Evolutionary conservation across 2,797 vertebrate genomes (phyloP), one percentile per base, ranked within the genome.

Genomic region (Poecile montanus): DNA sequence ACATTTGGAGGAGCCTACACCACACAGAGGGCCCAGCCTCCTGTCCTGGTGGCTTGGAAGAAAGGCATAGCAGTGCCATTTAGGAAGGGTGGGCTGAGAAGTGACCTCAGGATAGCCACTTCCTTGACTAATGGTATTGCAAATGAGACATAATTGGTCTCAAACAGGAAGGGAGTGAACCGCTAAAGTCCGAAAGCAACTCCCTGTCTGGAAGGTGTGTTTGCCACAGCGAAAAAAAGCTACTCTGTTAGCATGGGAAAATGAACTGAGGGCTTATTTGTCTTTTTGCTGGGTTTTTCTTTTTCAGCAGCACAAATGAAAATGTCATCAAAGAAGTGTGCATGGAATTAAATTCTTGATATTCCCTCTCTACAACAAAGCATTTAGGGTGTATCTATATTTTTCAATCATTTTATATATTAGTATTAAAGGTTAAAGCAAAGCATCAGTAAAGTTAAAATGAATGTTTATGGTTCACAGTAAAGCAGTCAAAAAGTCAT

Each of bases 131-230:
- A 89, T 76, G 81, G 91, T n/a, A 71, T 88, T 91, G 94, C 91
- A 94, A 96, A 94, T 92, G 91, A 94, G 92, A 93, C 36, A 40
- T 88, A 94, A 95, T 93, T 92, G 93, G 88, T 91, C 90, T 96
- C 80, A 78, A 91, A 95, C 93, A 96, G 96, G 94, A 94, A 96
- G 87, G 88, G 94, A 94, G 86, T 88, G 63, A 96, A 95, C 93
- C 91, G 8, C 91, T 86, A 9, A 93, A 94, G 91, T 91, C 88
- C 80, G 3, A 95, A 86, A 95, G 92, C 85, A 95, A 82, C 89
- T 96, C 94, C 93, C 91, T 95, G 91, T 95, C 95, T 95, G 93
- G 92, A 95, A 96, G 93, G 84, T 95, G 71, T 88, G 89, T 75
- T 95, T 93, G 58, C 92, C 60, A 60, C 54, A 62, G 93, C 29